Percentiles rank a stretch among this genome's conserved stretches.
These are phyloP conservation scores for Epinephelus moara DNA, from an alignment of 2,113 vertebrate species.

Conservation along the genomic window DNA sequence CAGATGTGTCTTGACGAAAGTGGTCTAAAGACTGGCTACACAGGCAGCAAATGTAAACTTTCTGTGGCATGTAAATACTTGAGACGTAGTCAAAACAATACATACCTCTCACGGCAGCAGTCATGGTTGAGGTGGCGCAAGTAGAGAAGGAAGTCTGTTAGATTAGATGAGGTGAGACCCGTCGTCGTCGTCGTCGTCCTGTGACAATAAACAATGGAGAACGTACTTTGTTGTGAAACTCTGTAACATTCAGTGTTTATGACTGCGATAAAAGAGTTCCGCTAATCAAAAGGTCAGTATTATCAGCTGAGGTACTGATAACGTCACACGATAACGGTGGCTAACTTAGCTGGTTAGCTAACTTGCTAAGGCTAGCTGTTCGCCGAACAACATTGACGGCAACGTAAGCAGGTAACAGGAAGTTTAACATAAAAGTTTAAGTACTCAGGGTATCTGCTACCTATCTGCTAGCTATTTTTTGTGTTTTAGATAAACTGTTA, in stretches of 20 bases:
- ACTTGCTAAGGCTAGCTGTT: constrained; percentile 29
- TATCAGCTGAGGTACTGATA: constrained; percentile 28
- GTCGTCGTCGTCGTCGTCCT: constrained; percentile 23
- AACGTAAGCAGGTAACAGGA: neutral
- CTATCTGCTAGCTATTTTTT: fast-evolving
- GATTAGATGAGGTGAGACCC: neutral
- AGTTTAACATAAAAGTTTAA: neutral
- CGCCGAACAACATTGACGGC: neutral
- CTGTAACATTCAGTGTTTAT: fast-evolving
- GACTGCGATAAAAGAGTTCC: neutral
- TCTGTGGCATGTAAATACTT: neutral
- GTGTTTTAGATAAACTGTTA: neutral
- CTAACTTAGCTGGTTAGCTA: constrained; percentile 11
- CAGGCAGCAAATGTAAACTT: constrained; percentile 4
- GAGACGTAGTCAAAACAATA: neutral
- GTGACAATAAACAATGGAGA: neutral
- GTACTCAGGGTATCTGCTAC: fast-evolving
- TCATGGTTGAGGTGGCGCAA: constrained; percentile 61
- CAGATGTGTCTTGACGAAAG: too few species aligned
- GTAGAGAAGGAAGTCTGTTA: neutral
- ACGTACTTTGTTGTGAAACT: neutral
- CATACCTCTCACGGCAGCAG: constrained; percentile 79
- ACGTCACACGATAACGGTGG: constrained; percentile 2
- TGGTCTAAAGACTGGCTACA: neutral
- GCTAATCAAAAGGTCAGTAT: constrained; percentile 15